Evolutionary conservation across 1,140 invertebrate genomes (phyloP), one percentile per base, ranked within the genome.

Genomic region (Sarcophaga peregrina): DNA sequence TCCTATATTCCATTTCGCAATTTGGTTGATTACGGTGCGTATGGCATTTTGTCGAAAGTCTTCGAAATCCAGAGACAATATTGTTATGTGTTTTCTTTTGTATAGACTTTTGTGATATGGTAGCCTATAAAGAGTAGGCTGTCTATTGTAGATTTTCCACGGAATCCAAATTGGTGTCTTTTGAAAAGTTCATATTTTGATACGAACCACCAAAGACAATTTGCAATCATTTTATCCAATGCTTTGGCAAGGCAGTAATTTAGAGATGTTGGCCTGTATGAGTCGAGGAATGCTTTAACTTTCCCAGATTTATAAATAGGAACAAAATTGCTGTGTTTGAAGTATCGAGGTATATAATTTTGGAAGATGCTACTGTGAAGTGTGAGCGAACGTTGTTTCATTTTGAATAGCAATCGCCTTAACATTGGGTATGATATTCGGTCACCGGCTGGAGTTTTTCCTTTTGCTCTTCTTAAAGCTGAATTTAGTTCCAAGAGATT

Each of bases 1-100:
- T 37, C 83, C 62, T 54, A 84, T 83, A 82, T 82, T 83, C 81
- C 83, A 85, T 7, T 47, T 48, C 20, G 20, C 25, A 8, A 84
- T 58, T 58, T 85, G 80, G 50, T 84, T 73, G 3, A 83, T 50
- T 9, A 83, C 83, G 8, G 45, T 68, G 50, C 83, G 80, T 11
- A 84, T 52, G 78, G n/a, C n/a, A n/a, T n/a, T n/a, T n/a, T n/a
- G n/a, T n/a, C n/a, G n/a, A n/a, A n/a, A n/a, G n/a, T n/a, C n/a
- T n/a, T n/a, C n/a, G n/a, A n/a, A n/a, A n/a, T n/a, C n/a, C n/a
- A n/a, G n/a, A n/a, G n/a, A n/a, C n/a, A n/a, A n/a, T n/a, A n/a
- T n/a, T n/a, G n/a, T n/a, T n/a, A n/a, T n/a, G n/a, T n/a, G n/a
- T n/a, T n/a, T n/a, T n/a, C n/a, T n/a, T n/a, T n/a, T n/a, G n/a